phyloP scores from a whole-genome alignment of 2,797 vertebrate species.

The Antrozous pallidus region DNA sequence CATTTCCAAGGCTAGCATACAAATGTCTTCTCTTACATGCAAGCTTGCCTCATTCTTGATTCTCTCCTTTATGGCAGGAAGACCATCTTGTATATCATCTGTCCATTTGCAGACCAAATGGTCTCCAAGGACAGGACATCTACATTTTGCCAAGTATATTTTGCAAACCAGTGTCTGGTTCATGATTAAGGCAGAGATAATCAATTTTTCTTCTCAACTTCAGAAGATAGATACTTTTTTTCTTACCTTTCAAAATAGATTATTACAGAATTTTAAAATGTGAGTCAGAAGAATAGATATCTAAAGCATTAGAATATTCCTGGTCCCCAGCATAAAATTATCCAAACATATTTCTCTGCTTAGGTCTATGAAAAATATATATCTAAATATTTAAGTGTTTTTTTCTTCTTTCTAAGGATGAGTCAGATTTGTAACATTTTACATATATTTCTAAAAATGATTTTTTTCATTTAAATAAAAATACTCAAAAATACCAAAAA shows the following conservation, averaged over 20 bases:
- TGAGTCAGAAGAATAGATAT: conserved; percentile 10
- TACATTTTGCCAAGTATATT: conserved; percentile 54
- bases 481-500: neutral
- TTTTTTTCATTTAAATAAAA: conserved; percentile 11
- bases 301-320: conserved; percentile 6
- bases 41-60: neutral
- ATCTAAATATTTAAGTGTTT: neutral
- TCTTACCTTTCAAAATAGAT: conserved; percentile 18
- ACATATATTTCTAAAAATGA: neutral
- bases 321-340: neutral
- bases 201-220: conserved; percentile 44
- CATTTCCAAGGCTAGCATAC: conserved; percentile 45
- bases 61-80: conserved; percentile 27
- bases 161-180: conserved; percentile 37
- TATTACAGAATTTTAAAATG: conserved; percentile 45
- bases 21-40: neutral
- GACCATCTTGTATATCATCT: conserved; percentile 56
- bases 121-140: conserved; percentile 31
- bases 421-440: neutral
- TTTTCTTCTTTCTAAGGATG: neutral
- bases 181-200: conserved; percentile 25
- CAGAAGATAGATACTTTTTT: neutral
- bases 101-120: conserved; percentile 55
- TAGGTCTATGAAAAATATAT: neutral
- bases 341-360: neutral